Conservation (phyloP, 2,888 invertebrate genomes). For the Eupithecia exiguata region DNA sequence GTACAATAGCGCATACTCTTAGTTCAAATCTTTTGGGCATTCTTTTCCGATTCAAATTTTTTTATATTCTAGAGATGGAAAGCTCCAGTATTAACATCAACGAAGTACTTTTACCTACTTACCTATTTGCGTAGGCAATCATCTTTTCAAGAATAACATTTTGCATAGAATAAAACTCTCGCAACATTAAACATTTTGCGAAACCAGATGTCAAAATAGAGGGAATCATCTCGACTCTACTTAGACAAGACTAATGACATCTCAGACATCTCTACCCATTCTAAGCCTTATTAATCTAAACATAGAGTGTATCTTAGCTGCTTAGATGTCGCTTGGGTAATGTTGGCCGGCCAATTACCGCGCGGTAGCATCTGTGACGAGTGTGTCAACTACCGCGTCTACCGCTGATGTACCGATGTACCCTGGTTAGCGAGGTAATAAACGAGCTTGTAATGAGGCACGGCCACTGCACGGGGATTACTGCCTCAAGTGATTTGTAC, state of each 20-base stretch:
- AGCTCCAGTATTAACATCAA: background rate
- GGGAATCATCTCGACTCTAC: slow-evolving; percentile 29
- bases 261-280: slow-evolving; percentile 11
- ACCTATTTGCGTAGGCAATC: background rate
- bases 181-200: slow-evolving; percentile 21
- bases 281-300: slow-evolving; percentile 13
- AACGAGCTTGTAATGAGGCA: background rate
- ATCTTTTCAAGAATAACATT: background rate
- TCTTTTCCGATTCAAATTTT: too few species aligned
- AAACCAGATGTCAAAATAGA: slow-evolving; percentile 30
- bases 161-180: background rate
- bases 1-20: too few species aligned
- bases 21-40: too few species aligned
- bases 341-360: background rate
- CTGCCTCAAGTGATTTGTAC: background rate
- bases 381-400: background rate
- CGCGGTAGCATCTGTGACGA: background rate
- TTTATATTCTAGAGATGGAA: background rate
- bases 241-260: slow-evolving; percentile 24
- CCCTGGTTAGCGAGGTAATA: background rate
- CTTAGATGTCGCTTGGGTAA: background rate
- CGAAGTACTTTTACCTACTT: background rate
- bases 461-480: background rate
- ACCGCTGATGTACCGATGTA: background rate
- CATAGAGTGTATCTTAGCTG: background rate